A percentile compares a stretch with the other conserved stretches of the same genome.
Conservation (phyloP, 2,797 vertebrate species). For the Scarus forsteni region DNA sequence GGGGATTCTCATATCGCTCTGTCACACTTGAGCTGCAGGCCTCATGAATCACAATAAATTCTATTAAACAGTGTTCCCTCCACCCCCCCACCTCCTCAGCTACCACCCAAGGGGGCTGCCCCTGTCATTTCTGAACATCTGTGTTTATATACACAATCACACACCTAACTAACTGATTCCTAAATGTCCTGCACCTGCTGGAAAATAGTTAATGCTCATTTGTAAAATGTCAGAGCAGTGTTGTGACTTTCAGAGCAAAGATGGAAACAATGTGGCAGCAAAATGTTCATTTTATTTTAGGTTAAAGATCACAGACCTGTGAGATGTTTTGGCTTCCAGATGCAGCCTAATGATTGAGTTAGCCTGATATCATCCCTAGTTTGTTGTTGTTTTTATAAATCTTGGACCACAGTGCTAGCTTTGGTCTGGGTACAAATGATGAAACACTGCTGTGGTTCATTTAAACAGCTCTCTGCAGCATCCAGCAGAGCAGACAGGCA, state of each 20-base stretch:
- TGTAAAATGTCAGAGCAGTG: conserved; percentile 76
- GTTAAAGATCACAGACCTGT: conserved; percentile 27
- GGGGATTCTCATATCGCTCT: conserved; percentile 82
- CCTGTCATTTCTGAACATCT: conserved; percentile 81
- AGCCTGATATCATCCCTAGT: conserved; percentile 23
- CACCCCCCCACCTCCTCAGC: conserved; percentile 49
- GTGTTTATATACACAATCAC: conserved; percentile 88
- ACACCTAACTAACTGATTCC: conserved; percentile 84
- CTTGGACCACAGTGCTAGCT: conserved; percentile 15
- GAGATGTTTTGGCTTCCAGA: conserved; percentile 7
- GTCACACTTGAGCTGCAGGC: conserved; percentile 81
- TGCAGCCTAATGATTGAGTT: conserved; percentile 15
- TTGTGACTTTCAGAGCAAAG: conserved; percentile 63
- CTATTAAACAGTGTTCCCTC: conserved; percentile 76
- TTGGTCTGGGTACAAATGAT: conserved; percentile 28
- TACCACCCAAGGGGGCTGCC: conserved; percentile 73
- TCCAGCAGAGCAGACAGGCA: conserved; percentile 44
- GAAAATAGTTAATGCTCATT: conserved; percentile 78
- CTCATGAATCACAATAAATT: conserved; percentile 83
- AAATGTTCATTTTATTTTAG: conserved; percentile 55
- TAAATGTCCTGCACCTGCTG: conserved; percentile 69
- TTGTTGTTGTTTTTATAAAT: conserved; percentile 17
- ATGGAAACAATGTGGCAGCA: conserved; percentile 63
- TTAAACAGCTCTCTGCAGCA: conserved; percentile 42
- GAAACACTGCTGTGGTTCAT: conserved; percentile 44